Conservation (phyloP, 2,888 invertebrate genomes). For the Nycteola revayana region DNA sequence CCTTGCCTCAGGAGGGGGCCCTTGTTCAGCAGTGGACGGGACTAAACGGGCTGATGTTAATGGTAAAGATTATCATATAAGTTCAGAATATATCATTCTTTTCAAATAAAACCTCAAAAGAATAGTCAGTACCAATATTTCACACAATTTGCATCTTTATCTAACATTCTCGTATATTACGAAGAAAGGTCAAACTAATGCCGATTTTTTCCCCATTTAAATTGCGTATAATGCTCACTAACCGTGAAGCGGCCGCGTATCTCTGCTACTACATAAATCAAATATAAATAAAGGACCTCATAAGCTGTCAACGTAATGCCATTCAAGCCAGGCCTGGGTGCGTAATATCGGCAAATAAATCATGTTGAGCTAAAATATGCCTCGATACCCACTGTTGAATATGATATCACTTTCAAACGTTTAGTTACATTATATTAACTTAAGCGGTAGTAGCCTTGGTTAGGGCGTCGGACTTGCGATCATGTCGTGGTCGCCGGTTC, state of each 20-base stretch:
- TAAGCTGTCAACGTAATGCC: constrained; percentile 78
- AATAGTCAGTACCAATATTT: too few relatives aligned
- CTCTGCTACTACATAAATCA: constrained; percentile 77
- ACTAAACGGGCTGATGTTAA: too few relatives aligned
- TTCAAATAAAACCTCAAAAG: too few relatives aligned
- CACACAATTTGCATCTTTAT: constrained; percentile 21
- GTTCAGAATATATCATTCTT: too few relatives aligned
- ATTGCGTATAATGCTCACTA: constrained; percentile 44
- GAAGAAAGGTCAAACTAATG: constrained; percentile 27
- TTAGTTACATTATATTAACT: too few relatives aligned
- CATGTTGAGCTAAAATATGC: constrained; percentile 73
- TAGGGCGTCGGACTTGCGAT: too few relatives aligned
- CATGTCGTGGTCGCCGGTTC: too few relatives aligned
- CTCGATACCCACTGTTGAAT: constrained; percentile 69
- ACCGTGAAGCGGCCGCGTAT: constrained; percentile 46
- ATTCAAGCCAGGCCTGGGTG: constrained; percentile 71
- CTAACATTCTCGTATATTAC: constrained; percentile 18
- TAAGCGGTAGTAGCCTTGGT: too few relatives aligned
- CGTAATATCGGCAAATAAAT: constrained; percentile 78
- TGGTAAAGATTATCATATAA: too few relatives aligned
- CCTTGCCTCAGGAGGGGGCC: too few relatives aligned
- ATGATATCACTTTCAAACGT: constrained; percentile 60
- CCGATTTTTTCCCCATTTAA: constrained; percentile 32
- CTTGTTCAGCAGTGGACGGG: too few relatives aligned
- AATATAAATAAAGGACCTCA: constrained; percentile 77